Evolutionary conservation across 2,797 vertebrate species (phyloP), one percentile per base, ranked within the genome.

Genomic region (Mormyrus proboscirostris): DNA sequence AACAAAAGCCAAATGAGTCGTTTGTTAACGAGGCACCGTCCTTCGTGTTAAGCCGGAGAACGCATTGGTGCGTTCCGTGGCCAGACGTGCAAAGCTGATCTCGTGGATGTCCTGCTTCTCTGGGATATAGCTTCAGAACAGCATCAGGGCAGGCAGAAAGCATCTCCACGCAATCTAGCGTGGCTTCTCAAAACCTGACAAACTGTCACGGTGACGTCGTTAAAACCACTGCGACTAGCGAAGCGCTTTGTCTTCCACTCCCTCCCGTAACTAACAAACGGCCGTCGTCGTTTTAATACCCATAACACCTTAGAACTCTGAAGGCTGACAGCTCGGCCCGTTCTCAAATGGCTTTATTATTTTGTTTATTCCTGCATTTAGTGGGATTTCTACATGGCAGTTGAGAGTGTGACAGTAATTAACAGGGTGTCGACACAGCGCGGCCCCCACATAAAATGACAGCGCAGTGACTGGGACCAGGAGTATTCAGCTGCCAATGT

Each of bases 391-490:
- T 8, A 79, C 76, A 79, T 47, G 76, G 19, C 76, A 79, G 76
- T 4, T 79, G 41, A 41, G 19, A 79, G 76, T 47, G 76, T 79
- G 76, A 79, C 76, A 79, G 76, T 79, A 79, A 79, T 79, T 79
- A 79, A 41, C 76, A 79, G 33, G 38, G 76, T 41, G 76, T 79
- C 14, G 41, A 19, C 76, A 47, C 76, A 79, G 38, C 6, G 41
- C 6, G 47, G 76, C 38, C 38, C 47, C 16, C 76, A 19, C 16
- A 19, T 19, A 44, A 79, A n/a, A 44, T 79, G 38, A 44, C 38
- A 44, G 73, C 2, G 16, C 41, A 44, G 38, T 5, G 73, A 44
- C 6, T n/a, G 73, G 38, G 38, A 79, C 73, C 6, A 44, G 38
- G 16, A n/a, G 38, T 79, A n/a, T 47, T 79, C 76, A 79, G 9